Conservation (phyloP, 2,113 vertebrate genomes). For the Poeciliopsis retropinna region DNA sequence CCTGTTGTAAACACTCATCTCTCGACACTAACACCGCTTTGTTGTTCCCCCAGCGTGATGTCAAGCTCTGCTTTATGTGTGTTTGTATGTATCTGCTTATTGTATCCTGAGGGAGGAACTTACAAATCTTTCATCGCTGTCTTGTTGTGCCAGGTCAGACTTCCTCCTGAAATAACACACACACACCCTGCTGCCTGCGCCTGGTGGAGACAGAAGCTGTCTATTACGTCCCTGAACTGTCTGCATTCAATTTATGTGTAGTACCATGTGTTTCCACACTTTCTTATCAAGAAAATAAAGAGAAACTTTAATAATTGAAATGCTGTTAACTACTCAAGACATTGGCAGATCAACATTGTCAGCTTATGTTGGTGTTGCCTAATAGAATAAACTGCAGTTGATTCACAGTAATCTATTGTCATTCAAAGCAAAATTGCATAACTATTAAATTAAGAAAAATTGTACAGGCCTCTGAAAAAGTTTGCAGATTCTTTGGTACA, state of each 20-base stretch:
- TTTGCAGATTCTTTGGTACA: no score
- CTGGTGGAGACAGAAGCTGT: conserved; percentile 5
- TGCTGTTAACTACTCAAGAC: neutral
- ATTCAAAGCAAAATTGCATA: neutral
- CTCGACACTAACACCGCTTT: conserved; percentile 38
- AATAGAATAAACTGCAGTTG: no score
- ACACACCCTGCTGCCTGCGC: conserved; percentile 14
- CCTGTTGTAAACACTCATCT: conserved; percentile 51
- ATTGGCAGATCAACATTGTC: neutral
- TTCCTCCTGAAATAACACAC: conserved; percentile 54
- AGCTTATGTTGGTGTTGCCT: neutral
- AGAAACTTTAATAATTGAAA: neutral
- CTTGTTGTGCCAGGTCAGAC: conserved; percentile 47
- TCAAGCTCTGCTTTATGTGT: conserved; percentile 39
- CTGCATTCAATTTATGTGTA: conserved; percentile 8
- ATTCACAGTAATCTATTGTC: no score
- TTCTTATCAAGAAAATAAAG: neutral
- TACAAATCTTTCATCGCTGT: conserved; percentile 50
- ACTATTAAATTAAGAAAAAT: neutral
- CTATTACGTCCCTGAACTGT: conserved; percentile 13
- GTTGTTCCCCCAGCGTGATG: conserved; percentile 38
- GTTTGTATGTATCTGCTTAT: conserved; percentile 57
- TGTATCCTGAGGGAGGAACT: conserved; percentile 47
- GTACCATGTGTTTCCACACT: neutral
- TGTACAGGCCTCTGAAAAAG: no score